A percentile compares a stretch with the other conserved stretches of the same genome.
These are phyloP conservation scores for Callorhinus ursinus DNA, from an alignment of 2,113 vertebrate species.

Conservation along the genomic window DNA sequence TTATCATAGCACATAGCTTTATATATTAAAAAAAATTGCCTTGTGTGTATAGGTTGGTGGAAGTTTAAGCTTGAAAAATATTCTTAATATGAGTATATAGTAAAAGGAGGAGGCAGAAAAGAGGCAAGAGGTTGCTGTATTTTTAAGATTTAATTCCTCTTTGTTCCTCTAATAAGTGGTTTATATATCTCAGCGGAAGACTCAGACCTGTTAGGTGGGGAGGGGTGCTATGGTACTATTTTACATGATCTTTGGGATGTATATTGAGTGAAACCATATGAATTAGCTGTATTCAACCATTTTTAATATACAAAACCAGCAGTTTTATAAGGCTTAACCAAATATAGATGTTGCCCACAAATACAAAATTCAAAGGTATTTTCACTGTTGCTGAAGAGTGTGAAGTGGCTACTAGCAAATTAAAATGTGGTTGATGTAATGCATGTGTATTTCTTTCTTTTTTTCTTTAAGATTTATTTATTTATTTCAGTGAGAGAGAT, in stretches of 20 bases:
- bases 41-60: neutral
- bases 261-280: neutral
- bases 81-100: neutral
- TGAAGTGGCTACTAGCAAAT: neutral
- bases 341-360: neutral
- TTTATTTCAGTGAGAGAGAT: too few relatives aligned
- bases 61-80: conserved; percentile 47
- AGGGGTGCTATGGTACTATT: neutral
- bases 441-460: neutral
- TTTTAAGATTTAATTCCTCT: neutral
- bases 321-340: neutral
- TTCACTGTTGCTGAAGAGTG: neutral
- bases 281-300: neutral
- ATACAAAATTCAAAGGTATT: neutral
- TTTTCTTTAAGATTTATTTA: too few relatives aligned
- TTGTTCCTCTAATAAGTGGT: neutral
- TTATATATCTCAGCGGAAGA: neutral
- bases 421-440: neutral
- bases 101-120: neutral
- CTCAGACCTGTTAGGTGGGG: neutral
- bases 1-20: neutral
- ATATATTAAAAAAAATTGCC: neutral
- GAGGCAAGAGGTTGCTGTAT: neutral
- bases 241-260: neutral
- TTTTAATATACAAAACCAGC: neutral